A percentile compares a stretch with the other conserved stretches of the same genome.
These are phyloP conservation scores for Percina caprodes DNA, from an alignment of 2,113 vertebrate genomes.

Conservation along the genomic window DNA sequence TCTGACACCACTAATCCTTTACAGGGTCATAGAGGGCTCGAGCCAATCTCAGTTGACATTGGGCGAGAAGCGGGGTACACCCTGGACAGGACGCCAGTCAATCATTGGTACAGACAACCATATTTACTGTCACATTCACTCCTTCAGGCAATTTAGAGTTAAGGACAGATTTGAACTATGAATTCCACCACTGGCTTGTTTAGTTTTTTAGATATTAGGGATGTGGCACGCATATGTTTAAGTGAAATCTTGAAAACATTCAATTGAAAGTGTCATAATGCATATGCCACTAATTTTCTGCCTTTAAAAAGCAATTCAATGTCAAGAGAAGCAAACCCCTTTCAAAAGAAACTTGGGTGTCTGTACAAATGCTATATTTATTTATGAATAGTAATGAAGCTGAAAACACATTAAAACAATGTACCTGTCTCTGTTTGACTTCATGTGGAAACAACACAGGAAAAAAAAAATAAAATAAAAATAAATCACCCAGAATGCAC, in stretches of 20 bases:
- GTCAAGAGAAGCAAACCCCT: neutral
- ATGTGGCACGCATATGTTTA: neutral
- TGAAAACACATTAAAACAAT: neutral
- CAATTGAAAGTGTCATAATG: neutral
- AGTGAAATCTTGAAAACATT: no score
- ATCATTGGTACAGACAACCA: neutral
- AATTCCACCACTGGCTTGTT: neutral
- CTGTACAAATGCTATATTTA: constrained; percentile 17
- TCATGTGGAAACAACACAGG: constrained; percentile 15
- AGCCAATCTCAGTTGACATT: neutral
- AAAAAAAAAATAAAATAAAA: neutral
- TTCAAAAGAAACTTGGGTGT: neutral
- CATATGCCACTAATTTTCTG: neutral
- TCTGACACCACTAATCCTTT: no score
- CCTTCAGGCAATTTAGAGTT: neutral
- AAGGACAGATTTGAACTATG: neutral
- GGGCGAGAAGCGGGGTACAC: neutral
- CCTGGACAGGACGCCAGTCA: neutral
- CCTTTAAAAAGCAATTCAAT: neutral
- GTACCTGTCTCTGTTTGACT: neutral
- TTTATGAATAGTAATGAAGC: neutral
- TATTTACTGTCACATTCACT: neutral
- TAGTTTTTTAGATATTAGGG: neutral
- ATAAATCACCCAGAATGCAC: neutral
- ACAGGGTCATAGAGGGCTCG: neutral